phyloP scores from a whole-genome alignment of 1,140 invertebrate genomes.

The Drosophila pandora region DNA sequence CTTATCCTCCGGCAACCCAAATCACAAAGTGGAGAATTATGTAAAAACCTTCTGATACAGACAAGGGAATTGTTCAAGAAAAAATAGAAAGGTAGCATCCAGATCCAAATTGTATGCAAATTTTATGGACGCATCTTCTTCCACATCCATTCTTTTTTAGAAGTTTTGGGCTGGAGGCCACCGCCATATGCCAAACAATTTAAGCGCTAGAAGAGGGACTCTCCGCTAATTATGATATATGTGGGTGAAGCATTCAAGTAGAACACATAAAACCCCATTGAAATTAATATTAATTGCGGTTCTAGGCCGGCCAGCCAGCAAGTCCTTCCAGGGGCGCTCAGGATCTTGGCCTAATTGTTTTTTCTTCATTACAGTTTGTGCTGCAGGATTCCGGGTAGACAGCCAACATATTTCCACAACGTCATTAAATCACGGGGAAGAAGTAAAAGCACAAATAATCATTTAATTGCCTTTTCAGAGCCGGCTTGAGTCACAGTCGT shows the following conservation, averaged over 20 bases:
- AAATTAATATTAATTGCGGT: conserved; percentile 78
- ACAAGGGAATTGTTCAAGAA: conserved; percentile 28
- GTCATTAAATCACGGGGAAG: conserved; percentile 54
- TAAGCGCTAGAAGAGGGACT: conserved; percentile 3
- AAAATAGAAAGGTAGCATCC: conserved; percentile 19
- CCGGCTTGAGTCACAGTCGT: conserved; percentile 33
- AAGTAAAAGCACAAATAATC: conserved; percentile 68
- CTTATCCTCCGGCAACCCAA: conserved; percentile 18
- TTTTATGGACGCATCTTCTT: conserved; percentile 49
- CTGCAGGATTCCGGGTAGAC: conserved; percentile 18
- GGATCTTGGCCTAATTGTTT: conserved; percentile 67
- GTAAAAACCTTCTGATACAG: conserved; percentile 35
- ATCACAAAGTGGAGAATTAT: conserved; percentile 65
- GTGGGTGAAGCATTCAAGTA: conserved; percentile 42
- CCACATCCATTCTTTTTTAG: not conserved
- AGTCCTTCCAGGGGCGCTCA: not conserved
- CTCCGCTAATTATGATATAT: conserved; percentile 77
- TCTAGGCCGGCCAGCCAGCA: conserved; percentile 28
- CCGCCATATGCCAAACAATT: conserved; percentile 10
- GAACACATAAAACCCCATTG: conserved; percentile 60
- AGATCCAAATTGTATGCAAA: conserved; percentile 58
- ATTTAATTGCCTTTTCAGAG: conserved; percentile 63
- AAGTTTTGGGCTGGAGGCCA: conserved; percentile 2
- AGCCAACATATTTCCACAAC: conserved; percentile 59
- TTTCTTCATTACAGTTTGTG: conserved; percentile 55